Evolutionary conservation across 2,797 vertebrate species (phyloP).

Genomic region (Lagodon rhomboides): DNA sequence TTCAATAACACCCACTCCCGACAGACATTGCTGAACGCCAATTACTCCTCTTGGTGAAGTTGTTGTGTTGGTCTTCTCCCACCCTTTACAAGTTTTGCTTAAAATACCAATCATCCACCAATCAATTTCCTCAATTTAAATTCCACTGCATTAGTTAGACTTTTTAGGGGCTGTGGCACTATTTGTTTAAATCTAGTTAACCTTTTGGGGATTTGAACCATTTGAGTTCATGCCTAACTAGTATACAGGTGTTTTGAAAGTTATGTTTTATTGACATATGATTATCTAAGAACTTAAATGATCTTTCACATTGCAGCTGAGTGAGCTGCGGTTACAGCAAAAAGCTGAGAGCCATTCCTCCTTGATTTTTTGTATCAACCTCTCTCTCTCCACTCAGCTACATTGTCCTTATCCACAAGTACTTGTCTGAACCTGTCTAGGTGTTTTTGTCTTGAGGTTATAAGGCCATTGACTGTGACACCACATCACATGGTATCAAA

Average conservation of each 20-base stretch:
- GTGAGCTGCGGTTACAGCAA: neutral
- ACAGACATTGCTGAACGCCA: neutral
- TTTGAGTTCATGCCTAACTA: neutral
- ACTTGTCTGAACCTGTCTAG: neutral
- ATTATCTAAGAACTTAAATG: neutral
- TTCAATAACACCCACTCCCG: neutral
- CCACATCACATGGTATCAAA: conserved; percentile 1
- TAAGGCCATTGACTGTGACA: neutral
- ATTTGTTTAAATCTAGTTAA: neutral
- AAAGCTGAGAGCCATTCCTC: conserved; percentile 8
- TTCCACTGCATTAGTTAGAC: neutral
- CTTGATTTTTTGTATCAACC: conserved; percentile 30
- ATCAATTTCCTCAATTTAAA: neutral
- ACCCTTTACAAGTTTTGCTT: neutral
- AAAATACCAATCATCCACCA: neutral
- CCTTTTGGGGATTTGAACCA: neutral
- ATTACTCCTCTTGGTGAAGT: neutral
- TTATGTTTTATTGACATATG: neutral
- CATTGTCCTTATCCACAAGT: neutral
- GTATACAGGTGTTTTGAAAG: neutral
- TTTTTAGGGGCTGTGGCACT: neutral
- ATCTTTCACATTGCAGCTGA: neutral
- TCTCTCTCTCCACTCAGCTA: neutral
- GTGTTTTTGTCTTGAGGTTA: neutral
- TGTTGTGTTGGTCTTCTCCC: neutral